A percentile compares a stretch with the other conserved stretches of the same genome.
Conservation (phyloP, 2,113 vertebrate genomes). For the Motacilla alba region DNA sequence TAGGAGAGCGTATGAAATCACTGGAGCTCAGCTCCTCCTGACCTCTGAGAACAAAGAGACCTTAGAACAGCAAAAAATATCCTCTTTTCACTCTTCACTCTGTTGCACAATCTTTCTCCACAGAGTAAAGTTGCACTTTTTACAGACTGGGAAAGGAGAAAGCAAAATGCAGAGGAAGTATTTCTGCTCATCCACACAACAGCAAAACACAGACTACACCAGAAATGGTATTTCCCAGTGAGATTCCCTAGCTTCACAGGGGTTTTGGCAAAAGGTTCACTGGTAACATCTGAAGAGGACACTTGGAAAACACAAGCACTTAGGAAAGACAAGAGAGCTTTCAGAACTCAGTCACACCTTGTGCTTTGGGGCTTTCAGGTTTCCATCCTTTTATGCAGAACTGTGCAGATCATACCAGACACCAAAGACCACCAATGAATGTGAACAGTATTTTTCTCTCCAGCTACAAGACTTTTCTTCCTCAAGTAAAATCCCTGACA, state of each 20-base stretch:
- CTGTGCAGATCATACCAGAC: neutral
- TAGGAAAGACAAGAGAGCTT: neutral
- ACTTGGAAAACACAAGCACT: neutral
- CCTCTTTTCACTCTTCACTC: neutral
- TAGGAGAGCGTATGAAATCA: neutral
- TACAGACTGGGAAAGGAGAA: neutral
- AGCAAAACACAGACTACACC: neutral
- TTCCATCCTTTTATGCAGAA: neutral
- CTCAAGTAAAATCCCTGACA: neutral
- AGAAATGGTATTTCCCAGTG: neutral
- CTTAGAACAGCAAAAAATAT: neutral
- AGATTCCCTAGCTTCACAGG: neutral
- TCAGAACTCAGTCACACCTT: neutral
- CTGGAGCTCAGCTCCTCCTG: neutral
- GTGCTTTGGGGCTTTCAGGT: neutral
- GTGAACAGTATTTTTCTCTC: neutral
- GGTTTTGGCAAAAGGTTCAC: neutral
- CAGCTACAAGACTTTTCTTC: neutral
- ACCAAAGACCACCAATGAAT: neutral
- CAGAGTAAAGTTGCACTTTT: neutral
- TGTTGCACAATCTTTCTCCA: neutral
- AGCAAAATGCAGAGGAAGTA: neutral
- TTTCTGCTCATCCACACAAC: neutral
- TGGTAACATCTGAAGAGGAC: neutral
- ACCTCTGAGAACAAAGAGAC: slow-evolving; percentile 34